Evolutionary conservation across 2,888 invertebrate genomes (phyloP), one percentile per base, ranked within the genome.

Genomic region (Idaea aversata): DNA sequence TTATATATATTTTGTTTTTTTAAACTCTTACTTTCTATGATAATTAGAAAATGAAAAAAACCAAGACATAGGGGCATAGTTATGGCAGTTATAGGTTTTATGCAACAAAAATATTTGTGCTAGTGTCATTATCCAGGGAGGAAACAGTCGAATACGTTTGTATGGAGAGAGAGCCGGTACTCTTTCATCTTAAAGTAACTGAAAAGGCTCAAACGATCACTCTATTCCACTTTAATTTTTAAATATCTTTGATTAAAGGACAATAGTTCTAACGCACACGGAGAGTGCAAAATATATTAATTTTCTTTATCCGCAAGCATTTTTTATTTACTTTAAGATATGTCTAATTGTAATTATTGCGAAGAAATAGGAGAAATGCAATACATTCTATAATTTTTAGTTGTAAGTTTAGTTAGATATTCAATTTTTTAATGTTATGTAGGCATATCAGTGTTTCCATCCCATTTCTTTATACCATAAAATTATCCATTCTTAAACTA

Each of bases 381-480:
- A 88, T 87, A 88, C 85, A 87, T 86, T 88, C 85, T 87, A 82
- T 47, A 6, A 34, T 59, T 85, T 79, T 73, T 88, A 87, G 83
- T 76, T 73, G 70, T 88, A 87, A 85, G 86, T 80, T 83, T 84
- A 86, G 83, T 82, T 88, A 85, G 84, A 77, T 79, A 80, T 82
- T 80, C 83, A 78, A 83, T 81, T 83, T n/a, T 78, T 81, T 78
- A 77, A 77, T 78, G 70, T 77, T 77, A 65, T 68, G 67, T 65
- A 47, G 47, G 10, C 36, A 65, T 64, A 65, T 65, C 63, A 64
- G 67, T 70, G 67, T 76, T 74, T 77, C 75, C 68, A 36, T 73
- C 75, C 70, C 66, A 75, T 69, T 75, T 77, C 71, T 75, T 76
- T 25, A 25, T 25, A 25, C 47, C 47, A 47, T 47, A 13, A 47